These are phyloP conservation scores for Drosophila baimaii DNA, from an alignment of 1,140 invertebrate genomes.

Conservation along the genomic window DNA sequence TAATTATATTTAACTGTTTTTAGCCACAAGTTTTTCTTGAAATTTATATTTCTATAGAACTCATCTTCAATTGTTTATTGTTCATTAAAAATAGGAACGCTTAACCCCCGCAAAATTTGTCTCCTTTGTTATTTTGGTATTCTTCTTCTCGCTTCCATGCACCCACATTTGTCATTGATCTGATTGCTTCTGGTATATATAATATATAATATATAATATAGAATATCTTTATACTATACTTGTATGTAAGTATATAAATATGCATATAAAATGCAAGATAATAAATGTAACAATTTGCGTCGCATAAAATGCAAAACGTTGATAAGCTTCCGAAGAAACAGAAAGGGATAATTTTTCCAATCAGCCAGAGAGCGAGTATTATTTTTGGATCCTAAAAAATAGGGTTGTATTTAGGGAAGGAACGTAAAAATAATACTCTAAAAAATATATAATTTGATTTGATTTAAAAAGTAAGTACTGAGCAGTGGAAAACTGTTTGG, in stretches of 20 bases:
- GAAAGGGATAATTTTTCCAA: conserved; percentile 1
- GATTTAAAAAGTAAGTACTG: too few relatives aligned
- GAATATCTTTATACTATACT: too few relatives aligned
- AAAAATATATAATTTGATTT: too few relatives aligned
- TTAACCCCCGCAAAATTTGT: conserved; percentile 23
- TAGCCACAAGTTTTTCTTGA: neutral
- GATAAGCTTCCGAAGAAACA: conserved; percentile 19
- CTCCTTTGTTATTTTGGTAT: conserved; percentile 10
- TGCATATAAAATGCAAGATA: conserved; percentile 13
- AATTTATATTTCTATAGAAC: neutral
- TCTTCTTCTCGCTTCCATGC: neutral
- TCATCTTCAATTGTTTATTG: conserved; percentile 11
- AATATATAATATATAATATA: neutral
- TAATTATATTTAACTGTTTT: conserved; percentile 13
- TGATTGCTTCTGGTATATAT: neutral
- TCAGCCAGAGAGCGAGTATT: neutral
- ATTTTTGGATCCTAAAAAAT: too few relatives aligned
- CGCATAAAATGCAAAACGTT: conserved; percentile 31
- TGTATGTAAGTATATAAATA: neutral
- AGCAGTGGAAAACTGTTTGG: too few relatives aligned
- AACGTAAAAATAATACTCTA: too few relatives aligned
- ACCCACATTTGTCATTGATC: conserved; percentile 11
- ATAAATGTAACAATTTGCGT: conserved; percentile 30
- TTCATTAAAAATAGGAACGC: neutral
- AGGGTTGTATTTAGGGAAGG: too few relatives aligned